Percentiles rank a stretch among this genome's conserved stretches.
Evolutionary conservation across 2,888 invertebrate genomes (phyloP).

Genomic region (Epicampocera succincta): DNA sequence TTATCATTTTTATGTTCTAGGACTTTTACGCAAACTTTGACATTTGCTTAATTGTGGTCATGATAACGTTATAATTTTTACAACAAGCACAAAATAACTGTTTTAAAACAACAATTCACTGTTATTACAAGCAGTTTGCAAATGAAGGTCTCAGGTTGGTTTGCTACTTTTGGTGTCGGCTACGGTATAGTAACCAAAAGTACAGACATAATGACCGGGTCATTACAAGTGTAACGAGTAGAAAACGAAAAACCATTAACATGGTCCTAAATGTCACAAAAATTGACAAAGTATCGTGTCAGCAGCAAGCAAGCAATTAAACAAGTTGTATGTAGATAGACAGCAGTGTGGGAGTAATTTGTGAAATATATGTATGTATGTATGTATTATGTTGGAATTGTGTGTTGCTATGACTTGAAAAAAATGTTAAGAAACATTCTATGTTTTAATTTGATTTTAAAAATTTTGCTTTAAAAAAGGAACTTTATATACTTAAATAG

Average conservation of each 20-base stretch:
- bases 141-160: not conserved
- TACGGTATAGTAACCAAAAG: not conserved
- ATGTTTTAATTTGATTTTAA: too few species aligned
- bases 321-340: not conserved
- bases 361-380: not conserved
- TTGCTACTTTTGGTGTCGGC: not conserved
- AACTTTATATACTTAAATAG: too few species aligned
- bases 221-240: conserved; percentile 9
- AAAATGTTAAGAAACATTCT: too few species aligned
- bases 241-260: conserved; percentile 14
- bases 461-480: too few species aligned
- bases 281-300: conserved; percentile 9
- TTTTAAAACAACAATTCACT: conserved; percentile 1
- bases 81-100: conserved; percentile 8
- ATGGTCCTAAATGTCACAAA: conserved; percentile 15
- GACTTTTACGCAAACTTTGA: conserved; percentile 31
- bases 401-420: too few species aligned
- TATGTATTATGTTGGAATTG: too few species aligned
- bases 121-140: not conserved
- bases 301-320: too few species aligned
- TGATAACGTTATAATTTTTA: conserved; percentile 20
- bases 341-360: too few species aligned
- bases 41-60: conserved; percentile 53
- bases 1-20: conserved; percentile 52
- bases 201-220: not conserved